A percentile compares a stretch with the other conserved stretches of the same genome.
These are phyloP conservation scores for Chaunax sp. DNA, from an alignment of 2,797 vertebrate genomes.

Conservation along the genomic window DNA sequence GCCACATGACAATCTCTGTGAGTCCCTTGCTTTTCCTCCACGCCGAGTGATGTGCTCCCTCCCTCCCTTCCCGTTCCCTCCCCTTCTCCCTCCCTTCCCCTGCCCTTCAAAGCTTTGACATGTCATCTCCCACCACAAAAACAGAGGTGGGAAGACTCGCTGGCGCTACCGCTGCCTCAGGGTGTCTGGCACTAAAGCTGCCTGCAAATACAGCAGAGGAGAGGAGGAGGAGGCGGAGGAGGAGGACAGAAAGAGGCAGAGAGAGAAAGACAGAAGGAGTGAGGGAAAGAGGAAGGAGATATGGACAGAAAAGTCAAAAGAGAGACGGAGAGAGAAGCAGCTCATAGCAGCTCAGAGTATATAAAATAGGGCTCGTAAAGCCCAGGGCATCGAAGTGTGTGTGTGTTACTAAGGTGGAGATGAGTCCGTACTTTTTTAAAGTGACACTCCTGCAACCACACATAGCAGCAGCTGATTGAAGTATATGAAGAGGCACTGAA, in stretches of 20 bases:
- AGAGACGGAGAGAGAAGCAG: constrained; percentile 42
- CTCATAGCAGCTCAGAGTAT: constrained; percentile 42
- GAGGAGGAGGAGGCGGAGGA: constrained; percentile 65
- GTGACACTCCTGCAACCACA: constrained; percentile 59
- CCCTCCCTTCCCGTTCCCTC: constrained; percentile 71
- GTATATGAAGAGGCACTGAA: constrained; percentile 40
- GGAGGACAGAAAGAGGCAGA: constrained; percentile 42
- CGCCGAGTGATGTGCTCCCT: constrained; percentile 80
- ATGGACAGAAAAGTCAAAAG: constrained; percentile 60
- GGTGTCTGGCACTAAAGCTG: constrained; percentile 90
- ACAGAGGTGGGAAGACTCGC: constrained; percentile 92
- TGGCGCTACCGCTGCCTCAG: constrained; percentile 90
- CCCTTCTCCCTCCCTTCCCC: constrained; percentile 79
- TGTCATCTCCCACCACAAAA: constrained; percentile 91
- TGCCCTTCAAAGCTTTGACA: constrained; percentile 89
- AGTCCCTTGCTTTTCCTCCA: constrained; percentile 73
- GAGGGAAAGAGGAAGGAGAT: constrained; percentile 56
- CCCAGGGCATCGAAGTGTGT: constrained; percentile 74
- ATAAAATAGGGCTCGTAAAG: constrained; percentile 70
- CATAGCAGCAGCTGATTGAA: constrained; percentile 46
- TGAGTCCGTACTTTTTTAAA: constrained; percentile 61
- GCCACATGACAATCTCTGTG: constrained; percentile 86
- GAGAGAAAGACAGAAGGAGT: constrained; percentile 58
- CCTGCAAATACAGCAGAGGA: constrained; percentile 86
- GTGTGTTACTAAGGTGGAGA: constrained; percentile 76